Evolutionary conservation across 2,797 vertebrate species (phyloP), one percentile per base, ranked within the genome.

Genomic region (Poecile montanus): DNA sequence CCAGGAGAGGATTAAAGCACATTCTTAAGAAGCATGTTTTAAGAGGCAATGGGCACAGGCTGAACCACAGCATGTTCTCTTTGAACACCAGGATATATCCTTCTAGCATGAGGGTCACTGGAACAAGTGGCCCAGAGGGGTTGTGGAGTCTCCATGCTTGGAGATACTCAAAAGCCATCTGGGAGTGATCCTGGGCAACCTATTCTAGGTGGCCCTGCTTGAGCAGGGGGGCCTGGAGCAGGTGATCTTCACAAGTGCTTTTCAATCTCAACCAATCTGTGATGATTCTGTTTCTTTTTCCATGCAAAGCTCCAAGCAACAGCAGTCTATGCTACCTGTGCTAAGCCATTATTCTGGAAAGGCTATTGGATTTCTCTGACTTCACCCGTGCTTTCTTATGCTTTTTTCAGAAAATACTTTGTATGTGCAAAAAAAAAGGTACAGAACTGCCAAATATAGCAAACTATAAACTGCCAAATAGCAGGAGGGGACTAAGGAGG

Each of bases 401-500:
- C 21, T 58, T 79, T 66, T 62, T 4, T 44, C 57, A 87, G 48
- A 78, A 87, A 78, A 79, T 27, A 38, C 9, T 2, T 0, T 26
- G 3, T 54, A 32, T 26, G 16, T 27, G 17, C 19, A 13, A 36
- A 40, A 77, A 79, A 40, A n/a, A 3, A 22, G 38, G 6, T 61
- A 26, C 11, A 72, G 45, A 26, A 36, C 22, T 29, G 18, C 15
- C 42, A 83, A 71, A 74, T 13, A 67, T 38, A 38, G 38, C 38
- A 38, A 38, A 38, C 38, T 38, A 38, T 38, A 38, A 26, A n/a
- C 22, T 27, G 16, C 15, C 42, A 83, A 71, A 74, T 13, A 67
- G 32, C 18, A 22, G 48, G 17, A 74, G 22, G 13, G 15, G 9
- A 44, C 25, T 22, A 50, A 80, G 56, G 44, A 0, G 0, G 18